Percentiles rank a stretch among this genome's conserved stretches.
phyloP scores from a whole-genome alignment of 2,888 invertebrate genomes.

The Antitype chi region DNA sequence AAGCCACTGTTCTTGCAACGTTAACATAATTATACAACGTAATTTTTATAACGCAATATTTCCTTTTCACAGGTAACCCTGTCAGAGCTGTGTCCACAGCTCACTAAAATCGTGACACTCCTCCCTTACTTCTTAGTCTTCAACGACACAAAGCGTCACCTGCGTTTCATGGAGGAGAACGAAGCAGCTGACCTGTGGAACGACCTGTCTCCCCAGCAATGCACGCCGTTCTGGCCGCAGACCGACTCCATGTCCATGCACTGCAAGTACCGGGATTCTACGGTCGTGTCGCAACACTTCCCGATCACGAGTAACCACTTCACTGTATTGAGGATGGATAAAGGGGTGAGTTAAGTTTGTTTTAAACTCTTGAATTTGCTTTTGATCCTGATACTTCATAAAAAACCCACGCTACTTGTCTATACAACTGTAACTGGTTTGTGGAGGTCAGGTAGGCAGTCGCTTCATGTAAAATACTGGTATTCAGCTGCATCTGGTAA shows the following conservation, averaged over 20 bases:
- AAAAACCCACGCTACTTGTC: no score
- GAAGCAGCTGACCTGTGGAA: conserved; percentile 96
- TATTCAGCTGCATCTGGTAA: no score
- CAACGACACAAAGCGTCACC: conserved; percentile 92
- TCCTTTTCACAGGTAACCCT: conserved; percentile 88
- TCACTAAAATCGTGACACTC: conserved; percentile 95
- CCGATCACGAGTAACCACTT: conserved; percentile 92
- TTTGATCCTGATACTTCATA: background rate
- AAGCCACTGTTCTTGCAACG: background rate
- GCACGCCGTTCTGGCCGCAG: conserved; percentile 95
- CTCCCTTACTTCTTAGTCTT: conserved; percentile 94
- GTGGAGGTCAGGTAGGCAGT: no score
- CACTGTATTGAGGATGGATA: conserved; percentile 95
- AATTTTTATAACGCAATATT: background rate
- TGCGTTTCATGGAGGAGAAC: conserved; percentile 96
- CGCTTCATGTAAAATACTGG: no score
- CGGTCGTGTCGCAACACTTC: conserved; percentile 94
- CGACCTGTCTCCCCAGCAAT: conserved; percentile 93
- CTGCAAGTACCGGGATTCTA: conserved; percentile 94
- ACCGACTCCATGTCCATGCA: conserved; percentile 95
- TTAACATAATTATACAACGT: background rate
- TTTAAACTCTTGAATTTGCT: background rate
- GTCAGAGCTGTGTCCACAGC: conserved; percentile 93
- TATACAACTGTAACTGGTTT: no score
- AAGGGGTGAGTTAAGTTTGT: conserved; percentile 91